Conservation (phyloP, 2,113 vertebrate genomes). For the Oreotrochilus melanogaster region DNA sequence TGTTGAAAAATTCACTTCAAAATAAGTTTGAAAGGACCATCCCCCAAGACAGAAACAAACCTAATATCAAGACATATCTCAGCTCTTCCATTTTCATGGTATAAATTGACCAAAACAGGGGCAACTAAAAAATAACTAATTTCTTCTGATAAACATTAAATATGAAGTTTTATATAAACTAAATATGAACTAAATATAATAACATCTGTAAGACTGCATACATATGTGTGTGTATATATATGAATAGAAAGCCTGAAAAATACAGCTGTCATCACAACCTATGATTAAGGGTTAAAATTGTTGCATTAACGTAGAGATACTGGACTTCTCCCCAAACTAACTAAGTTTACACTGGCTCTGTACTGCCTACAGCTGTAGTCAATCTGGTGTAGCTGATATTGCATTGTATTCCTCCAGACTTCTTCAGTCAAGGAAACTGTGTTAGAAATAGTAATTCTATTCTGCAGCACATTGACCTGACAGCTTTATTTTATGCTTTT, state of each 20-base stretch:
- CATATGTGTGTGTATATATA: not conserved
- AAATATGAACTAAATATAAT: not conserved
- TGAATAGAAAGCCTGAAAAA: not conserved
- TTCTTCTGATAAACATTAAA: not conserved
- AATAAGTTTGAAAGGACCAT: not conserved
- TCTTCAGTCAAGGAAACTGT: not conserved
- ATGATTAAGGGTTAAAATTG: not conserved
- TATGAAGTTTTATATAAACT: not conserved
- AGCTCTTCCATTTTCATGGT: not conserved
- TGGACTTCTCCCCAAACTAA: not conserved
- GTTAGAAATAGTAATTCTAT: not conserved
- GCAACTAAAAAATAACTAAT: not conserved
- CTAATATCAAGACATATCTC: not conserved
- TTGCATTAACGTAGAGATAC: not conserved
- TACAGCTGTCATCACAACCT: not conserved
- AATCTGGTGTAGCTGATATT: not conserved
- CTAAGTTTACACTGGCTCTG: fast-evolving
- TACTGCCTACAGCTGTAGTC: not conserved
- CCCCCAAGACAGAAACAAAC: not conserved
- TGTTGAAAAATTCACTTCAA: not conserved
- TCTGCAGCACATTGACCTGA: not conserved
- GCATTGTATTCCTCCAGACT: not conserved
- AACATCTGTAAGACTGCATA: not conserved
- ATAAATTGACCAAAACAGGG: not conserved
- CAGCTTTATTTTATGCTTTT: not conserved